Conservation (phyloP, 2,113 vertebrate species). For the Monopterus albus region DNA sequence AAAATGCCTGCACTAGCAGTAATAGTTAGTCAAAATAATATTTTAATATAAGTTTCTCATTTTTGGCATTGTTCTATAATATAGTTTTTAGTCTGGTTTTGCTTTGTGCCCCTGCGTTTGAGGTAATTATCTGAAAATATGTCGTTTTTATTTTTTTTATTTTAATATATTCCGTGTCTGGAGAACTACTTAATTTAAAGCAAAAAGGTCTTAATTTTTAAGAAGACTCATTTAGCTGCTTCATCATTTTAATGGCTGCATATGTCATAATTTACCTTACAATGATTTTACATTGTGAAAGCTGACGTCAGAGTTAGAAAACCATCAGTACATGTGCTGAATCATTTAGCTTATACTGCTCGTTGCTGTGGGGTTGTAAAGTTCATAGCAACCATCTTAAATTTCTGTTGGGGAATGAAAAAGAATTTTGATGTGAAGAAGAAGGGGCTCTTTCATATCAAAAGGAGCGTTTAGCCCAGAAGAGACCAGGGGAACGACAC, state of each 20-base stretch:
- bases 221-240: constrained; percentile 12
- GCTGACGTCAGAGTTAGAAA: constrained; percentile 31
- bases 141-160: not conserved
- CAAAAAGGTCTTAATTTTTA: constrained; percentile 7
- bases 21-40: not conserved
- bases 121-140: constrained; percentile 1
- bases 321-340: constrained; percentile 49
- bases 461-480: constrained; percentile 25
- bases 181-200: constrained; percentile 28
- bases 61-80: constrained; percentile 3
- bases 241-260: constrained; percentile 16
- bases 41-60: constrained; percentile 7
- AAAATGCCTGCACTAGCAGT: constrained; percentile 12
- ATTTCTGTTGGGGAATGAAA: constrained; percentile 44
- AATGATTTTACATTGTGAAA: constrained; percentile 29
- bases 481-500: constrained; percentile 35
- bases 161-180: constrained; percentile 30
- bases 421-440: constrained; percentile 33
- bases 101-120: constrained; percentile 6
- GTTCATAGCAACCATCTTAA: constrained; percentile 56
- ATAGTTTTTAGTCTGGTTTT: not conserved
- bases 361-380: constrained; percentile 26
- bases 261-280: constrained; percentile 27
- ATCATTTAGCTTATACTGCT: constrained; percentile 53
- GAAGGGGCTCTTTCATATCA: constrained; percentile 36